These are phyloP conservation scores for Artibeus jamaicensis DNA, from an alignment of 2,797 vertebrate species.

Conservation along the genomic window DNA sequence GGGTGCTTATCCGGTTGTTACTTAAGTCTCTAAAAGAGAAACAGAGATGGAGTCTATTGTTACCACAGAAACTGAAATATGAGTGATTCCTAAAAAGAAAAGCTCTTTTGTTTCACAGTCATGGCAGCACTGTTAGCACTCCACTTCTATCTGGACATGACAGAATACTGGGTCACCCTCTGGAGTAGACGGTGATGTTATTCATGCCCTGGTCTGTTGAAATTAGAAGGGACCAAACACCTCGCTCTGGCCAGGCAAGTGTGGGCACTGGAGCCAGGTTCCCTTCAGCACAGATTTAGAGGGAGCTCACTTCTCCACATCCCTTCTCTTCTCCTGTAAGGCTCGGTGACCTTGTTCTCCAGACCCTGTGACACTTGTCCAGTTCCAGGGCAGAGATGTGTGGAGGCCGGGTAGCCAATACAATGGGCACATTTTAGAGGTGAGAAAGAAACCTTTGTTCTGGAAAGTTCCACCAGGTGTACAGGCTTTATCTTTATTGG, in stretches of 20 bases:
- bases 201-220: neutral
- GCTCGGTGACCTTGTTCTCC: neutral
- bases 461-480: neutral
- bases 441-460: neutral
- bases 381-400: neutral
- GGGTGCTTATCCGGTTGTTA: conserved; percentile 99
- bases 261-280: accelerated
- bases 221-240: accelerated
- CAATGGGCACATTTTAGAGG: neutral
- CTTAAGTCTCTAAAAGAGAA: conserved; percentile 97
- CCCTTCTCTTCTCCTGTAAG: neutral
- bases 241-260: neutral
- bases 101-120: conserved; percentile 55
- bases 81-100: conserved; percentile 42
- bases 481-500: neutral
- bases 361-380: neutral
- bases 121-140: neutral
- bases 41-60: conserved; percentile 75
- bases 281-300: neutral
- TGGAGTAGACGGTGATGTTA: accelerated
- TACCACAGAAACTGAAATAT: conserved; percentile 52
- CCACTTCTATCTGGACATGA: neutral
- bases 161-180: accelerated
- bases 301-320: neutral
- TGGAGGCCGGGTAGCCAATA: neutral